Evolutionary conservation across 2,888 invertebrate species (phyloP).

Genomic region (Unio delphinus): DNA sequence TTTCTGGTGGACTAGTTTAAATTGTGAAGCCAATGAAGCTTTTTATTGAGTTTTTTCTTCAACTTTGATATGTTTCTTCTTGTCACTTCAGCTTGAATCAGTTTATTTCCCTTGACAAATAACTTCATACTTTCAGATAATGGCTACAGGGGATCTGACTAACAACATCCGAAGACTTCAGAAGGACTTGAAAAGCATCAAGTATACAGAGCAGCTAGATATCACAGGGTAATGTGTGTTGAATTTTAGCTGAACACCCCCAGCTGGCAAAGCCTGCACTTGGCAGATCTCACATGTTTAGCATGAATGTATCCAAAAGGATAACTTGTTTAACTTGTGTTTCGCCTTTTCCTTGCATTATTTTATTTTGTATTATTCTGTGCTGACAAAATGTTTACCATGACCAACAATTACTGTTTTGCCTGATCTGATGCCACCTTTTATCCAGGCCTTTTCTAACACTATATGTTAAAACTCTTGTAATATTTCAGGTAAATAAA

Average conservation of each 20-base stretch:
- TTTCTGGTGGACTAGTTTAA: no score
- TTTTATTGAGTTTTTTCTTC: no score
- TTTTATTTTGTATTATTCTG: background rate
- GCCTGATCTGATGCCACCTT: no score
- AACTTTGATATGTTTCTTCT: no score
- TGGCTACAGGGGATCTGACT: slow-evolving; percentile 66
- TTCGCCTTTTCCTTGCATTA: background rate
- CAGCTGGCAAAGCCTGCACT: background rate
- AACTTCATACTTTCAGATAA: slow-evolving; percentile 11
- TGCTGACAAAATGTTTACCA: no score
- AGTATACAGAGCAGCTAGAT: slow-evolving; percentile 50
- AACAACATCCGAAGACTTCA: slow-evolving; percentile 66
- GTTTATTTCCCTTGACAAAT: no score
- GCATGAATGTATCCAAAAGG: background rate
- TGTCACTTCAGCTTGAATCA: no score
- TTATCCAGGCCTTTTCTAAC: no score
- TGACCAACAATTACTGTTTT: no score
- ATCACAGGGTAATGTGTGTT: slow-evolving; percentile 36
- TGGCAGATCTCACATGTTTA: background rate
- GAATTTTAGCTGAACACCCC: background rate
- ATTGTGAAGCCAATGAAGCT: no score
- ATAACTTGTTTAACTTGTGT: background rate
- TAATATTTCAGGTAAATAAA: no score
- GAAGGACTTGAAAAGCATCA: slow-evolving; percentile 50
- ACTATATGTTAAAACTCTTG: no score